phyloP scores from a whole-genome alignment of 2,888 invertebrate species.

The Aphodius sticticus region DNA sequence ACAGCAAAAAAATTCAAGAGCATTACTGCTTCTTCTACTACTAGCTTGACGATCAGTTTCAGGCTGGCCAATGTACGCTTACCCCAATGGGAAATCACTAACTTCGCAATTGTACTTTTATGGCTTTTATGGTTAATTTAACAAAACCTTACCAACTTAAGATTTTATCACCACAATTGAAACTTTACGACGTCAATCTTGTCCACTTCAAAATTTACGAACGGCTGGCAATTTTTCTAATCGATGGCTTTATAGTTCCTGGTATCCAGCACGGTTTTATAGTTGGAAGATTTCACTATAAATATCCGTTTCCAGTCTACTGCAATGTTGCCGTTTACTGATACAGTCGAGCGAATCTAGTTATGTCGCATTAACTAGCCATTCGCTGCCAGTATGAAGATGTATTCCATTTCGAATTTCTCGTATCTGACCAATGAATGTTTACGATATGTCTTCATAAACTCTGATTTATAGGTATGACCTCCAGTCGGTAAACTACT shows the following conservation, averaged over 20 bases:
- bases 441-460: conserved; percentile 4
- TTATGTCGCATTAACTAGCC: not conserved
- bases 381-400: not conserved
- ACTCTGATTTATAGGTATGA: not conserved
- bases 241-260: not conserved
- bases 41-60: too few species aligned
- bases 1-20: too few species aligned
- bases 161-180: not conserved
- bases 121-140: not conserved
- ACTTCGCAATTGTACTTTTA: not conserved
- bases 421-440: not conserved
- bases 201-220: not conserved
- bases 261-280: not conserved
- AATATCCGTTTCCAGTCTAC: too few species aligned
- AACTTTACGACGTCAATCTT: not conserved
- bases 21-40: too few species aligned
- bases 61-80: too few species aligned
- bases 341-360: not conserved
- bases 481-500: not conserved
- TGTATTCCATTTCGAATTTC: not conserved
- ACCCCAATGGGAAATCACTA: not conserved
- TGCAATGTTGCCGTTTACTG: not conserved
- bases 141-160: not conserved
- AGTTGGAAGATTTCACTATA: too few species aligned
- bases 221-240: not conserved